Evolutionary conservation across 2,888 invertebrate genomes (phyloP).

Genomic region (Pantelozetes paolii): DNA sequence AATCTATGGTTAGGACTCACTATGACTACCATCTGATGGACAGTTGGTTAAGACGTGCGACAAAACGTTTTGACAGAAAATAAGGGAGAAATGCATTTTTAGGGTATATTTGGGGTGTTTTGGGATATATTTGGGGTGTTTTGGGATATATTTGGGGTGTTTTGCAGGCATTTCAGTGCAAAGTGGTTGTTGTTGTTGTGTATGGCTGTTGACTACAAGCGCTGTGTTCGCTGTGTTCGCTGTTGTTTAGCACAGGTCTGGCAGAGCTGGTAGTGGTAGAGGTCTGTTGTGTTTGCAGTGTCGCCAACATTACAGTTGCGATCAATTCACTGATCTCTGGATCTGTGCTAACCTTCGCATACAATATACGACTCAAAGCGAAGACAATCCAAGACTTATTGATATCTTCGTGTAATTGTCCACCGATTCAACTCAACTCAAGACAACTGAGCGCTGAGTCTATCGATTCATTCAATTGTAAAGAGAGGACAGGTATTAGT

Average conservation of each 20-base stretch:
- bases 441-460: too few species aligned
- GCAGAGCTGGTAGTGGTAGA: not conserved
- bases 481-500: not conserved
- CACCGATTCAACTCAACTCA: not conserved
- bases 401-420: too few species aligned
- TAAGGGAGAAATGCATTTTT: too few species aligned
- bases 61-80: too few species aligned
- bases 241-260: too few species aligned
- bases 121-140: too few species aligned
- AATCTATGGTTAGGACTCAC: too few species aligned
- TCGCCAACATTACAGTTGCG: slow-evolving; percentile 32
- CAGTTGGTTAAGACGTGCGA: too few species aligned
- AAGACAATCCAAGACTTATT: slow-evolving; percentile 6
- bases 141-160: too few species aligned
- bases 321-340: not conserved
- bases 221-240: not conserved
- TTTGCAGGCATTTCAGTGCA: too few species aligned
- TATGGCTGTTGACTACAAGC: not conserved
- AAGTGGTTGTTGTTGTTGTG: not conserved
- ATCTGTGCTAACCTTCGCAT: slow-evolving; percentile 30
- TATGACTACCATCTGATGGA: too few species aligned
- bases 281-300: slow-evolving; percentile 9
- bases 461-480: not conserved
- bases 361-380: slow-evolving; percentile 9
- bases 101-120: too few species aligned